These are phyloP conservation scores for Brachypteracias leptosomus DNA, from an alignment of 2,113 vertebrate species.

Conservation along the genomic window DNA sequence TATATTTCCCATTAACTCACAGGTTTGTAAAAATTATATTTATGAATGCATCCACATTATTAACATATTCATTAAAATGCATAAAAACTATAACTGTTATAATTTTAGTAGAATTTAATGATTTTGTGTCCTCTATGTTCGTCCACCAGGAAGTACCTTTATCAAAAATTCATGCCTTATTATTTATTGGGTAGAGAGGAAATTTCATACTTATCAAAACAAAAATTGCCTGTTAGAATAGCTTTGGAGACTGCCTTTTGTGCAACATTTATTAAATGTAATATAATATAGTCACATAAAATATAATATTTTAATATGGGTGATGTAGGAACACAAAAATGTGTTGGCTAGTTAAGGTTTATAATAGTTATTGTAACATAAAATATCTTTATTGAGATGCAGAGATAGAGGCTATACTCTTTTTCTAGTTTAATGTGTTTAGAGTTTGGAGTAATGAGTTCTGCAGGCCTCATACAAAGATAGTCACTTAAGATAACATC, in stretches of 20 bases:
- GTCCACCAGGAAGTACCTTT: background rate
- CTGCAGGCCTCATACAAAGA: background rate
- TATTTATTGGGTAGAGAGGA: background rate
- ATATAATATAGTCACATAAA: background rate
- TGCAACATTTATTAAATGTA: background rate
- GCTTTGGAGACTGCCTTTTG: background rate
- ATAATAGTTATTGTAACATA: background rate
- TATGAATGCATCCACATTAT: background rate
- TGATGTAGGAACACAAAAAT: background rate
- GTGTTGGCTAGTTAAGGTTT: background rate
- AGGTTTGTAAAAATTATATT: background rate
- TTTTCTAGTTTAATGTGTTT: background rate
- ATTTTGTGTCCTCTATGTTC: background rate
- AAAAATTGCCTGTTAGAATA: background rate
- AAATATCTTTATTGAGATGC: background rate
- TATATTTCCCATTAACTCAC: background rate
- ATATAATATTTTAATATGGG: background rate
- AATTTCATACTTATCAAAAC: background rate
- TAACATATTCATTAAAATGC: conserved; percentile 40
- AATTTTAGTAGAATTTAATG: background rate
- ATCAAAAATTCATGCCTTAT: conserved; percentile 11
- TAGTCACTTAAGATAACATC: background rate
- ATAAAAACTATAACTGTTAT: background rate
- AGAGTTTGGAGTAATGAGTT: background rate
- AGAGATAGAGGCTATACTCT: background rate